phyloP scores from a whole-genome alignment of 2,888 invertebrate species.

The Pteria penguin region DNA sequence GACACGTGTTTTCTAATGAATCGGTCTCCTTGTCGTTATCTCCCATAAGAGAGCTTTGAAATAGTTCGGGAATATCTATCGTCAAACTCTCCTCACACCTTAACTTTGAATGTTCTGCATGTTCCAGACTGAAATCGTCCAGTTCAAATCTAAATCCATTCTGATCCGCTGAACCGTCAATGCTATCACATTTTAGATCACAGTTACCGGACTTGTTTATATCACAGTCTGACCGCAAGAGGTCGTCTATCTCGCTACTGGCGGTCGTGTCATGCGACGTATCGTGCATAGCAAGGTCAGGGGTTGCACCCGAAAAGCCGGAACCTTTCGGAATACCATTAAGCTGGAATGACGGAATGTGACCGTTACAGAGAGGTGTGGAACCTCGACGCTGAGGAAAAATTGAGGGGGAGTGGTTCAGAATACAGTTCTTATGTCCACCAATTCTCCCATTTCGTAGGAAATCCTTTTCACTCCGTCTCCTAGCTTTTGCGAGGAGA shows the following conservation, averaged over 20 bases:
- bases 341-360: neutral
- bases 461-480: constrained; percentile 19
- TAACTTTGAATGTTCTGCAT: neutral
- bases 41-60: neutral
- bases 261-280: neutral
- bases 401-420: constrained; percentile 1
- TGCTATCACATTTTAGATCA: neutral
- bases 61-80: neutral
- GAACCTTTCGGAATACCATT: neutral
- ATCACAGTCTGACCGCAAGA: neutral
- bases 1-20: neutral
- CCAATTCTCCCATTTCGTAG: neutral
- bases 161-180: neutral
- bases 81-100: neutral
- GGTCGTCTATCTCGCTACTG: no score
- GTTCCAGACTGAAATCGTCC: neutral
- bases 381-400: neutral
- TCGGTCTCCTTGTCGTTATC: neutral
- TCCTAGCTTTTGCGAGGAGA: constrained; percentile 3
- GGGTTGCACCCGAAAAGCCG: neutral
- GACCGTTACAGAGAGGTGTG: neutral
- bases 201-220: neutral
- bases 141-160: neutral
- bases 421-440: neutral
- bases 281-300: neutral